Conservation (phyloP, 2,113 vertebrate species). For the Lates calcarifer region DNA sequence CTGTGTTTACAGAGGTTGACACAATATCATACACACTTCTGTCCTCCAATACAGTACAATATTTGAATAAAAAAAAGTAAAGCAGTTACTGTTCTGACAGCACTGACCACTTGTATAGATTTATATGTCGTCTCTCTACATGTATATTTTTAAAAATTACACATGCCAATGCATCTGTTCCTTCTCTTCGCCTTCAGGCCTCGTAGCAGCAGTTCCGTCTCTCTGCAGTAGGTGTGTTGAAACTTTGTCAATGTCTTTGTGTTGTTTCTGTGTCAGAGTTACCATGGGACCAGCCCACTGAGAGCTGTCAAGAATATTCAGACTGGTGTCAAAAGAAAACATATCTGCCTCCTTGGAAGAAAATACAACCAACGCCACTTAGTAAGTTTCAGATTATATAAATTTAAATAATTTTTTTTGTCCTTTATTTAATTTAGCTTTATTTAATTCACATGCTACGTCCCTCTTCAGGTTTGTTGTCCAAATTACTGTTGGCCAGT, state of each 20-base stretch:
- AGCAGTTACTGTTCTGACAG: too few relatives aligned
- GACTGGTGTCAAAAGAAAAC: conserved; percentile 96
- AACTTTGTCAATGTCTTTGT: background rate
- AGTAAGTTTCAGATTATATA: conserved; percentile 56
- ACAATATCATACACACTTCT: background rate
- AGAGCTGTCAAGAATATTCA: conserved; percentile 94
- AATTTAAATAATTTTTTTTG: background rate
- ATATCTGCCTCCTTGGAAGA: conserved; percentile 96
- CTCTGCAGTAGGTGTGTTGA: background rate
- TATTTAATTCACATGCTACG: background rate
- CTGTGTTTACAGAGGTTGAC: background rate
- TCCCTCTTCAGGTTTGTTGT: conserved; percentile 88
- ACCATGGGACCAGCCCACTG: conserved; percentile 97
- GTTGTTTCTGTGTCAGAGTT: conserved; percentile 85
- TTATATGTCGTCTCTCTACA: too few relatives aligned
- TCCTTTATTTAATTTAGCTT: background rate
- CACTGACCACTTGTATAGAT: too few relatives aligned
- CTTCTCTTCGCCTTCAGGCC: background rate
- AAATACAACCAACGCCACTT: conserved; percentile 89
- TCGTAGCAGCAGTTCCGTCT: background rate
- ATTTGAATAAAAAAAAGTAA: too few relatives aligned
- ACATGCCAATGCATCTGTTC: background rate
- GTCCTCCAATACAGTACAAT: background rate
- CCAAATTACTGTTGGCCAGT: conserved; percentile 90
- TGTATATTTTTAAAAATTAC: too few relatives aligned